Base-by-base conservation (phyloP, 2,113 vertebrate genomes). In the Gadus chalcogrammus region DNA sequence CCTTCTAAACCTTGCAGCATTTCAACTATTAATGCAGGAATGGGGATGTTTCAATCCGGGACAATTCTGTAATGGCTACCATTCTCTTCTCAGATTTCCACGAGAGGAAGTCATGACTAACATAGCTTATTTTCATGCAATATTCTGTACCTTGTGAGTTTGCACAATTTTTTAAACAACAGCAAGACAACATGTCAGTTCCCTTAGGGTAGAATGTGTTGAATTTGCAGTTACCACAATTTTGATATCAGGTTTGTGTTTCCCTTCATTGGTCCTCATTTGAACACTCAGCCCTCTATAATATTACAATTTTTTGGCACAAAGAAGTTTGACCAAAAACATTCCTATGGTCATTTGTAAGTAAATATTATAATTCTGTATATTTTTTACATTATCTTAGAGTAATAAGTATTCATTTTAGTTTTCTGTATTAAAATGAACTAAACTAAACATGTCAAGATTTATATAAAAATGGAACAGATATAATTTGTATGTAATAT, bases 301-400 rank as follows among this genome's bases (percentile, higher is more conserved):
- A 66, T 60, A 68, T 15, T 3, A 56, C 15, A n/a, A 15, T 8
- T 28, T 76, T 86, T 88, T 87, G 85, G 86, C 85, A 88, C 82
- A 73, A 80, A 87, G 48, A 42, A 77, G 71, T 59, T 17, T 5
- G 53, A 79, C 31, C 75, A 9, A 74, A 75, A 75, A 84, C 73
- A 82, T 87, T 84, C 75, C 71, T 69, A 52, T n/a, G 59, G 71
- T 84, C 72, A 80, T 55, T 73, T 48, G 60, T 24, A 69, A 53
- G 66, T 17, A 68, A 38, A 16, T 38, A 16, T 61, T 6, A 58
- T 71, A 61, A 55, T 62, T 66, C 72, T 66, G 59, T 56, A 67
- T 64, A 70, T 62, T 42, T 67, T 69, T 68, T 74, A 71, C 13
- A 71, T 61, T 0, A 31, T 65, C 18, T 65, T 69, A 58, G n/a